A percentile compares a stretch with the other conserved stretches of the same genome.
phyloP scores from a whole-genome alignment of 2,113 vertebrate genomes.

The Sitta europaea region DNA sequence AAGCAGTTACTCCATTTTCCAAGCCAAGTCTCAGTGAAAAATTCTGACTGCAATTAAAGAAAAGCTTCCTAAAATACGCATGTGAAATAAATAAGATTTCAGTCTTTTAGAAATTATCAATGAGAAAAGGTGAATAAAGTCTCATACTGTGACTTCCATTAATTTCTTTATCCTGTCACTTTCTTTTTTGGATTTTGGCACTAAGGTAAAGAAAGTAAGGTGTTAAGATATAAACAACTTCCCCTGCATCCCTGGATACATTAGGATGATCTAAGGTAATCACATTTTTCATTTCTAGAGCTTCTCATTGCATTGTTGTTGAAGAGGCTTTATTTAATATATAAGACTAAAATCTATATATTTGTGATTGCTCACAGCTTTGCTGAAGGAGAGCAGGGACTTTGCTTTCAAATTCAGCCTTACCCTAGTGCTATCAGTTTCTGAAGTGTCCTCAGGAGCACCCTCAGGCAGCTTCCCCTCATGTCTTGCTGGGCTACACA shows the following conservation, averaged over 20 bases:
- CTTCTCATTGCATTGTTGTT: neutral
- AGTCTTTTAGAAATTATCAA: neutral
- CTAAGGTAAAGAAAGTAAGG: neutral
- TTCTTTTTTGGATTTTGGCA: neutral
- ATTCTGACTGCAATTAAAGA: neutral
- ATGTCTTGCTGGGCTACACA: neutral
- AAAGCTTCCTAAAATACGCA: neutral
- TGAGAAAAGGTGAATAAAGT: neutral
- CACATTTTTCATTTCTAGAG: neutral
- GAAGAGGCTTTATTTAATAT: neutral
- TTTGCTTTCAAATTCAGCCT: neutral
- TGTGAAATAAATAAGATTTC: neutral
- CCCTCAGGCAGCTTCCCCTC: neutral
- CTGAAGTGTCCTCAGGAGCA: neutral
- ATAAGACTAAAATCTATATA: neutral
- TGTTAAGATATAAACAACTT: neutral
- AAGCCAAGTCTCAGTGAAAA: conserved; percentile 4
- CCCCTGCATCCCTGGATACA: neutral
- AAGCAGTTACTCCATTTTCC: neutral
- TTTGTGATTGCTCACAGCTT: neutral
- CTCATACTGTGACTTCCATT: neutral
- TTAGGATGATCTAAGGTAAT: neutral
- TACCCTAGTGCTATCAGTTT: neutral
- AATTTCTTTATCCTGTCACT: neutral
- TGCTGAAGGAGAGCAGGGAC: neutral